Conservation (phyloP, 2,888 invertebrate species). For the Nomada lathburiana region DNA sequence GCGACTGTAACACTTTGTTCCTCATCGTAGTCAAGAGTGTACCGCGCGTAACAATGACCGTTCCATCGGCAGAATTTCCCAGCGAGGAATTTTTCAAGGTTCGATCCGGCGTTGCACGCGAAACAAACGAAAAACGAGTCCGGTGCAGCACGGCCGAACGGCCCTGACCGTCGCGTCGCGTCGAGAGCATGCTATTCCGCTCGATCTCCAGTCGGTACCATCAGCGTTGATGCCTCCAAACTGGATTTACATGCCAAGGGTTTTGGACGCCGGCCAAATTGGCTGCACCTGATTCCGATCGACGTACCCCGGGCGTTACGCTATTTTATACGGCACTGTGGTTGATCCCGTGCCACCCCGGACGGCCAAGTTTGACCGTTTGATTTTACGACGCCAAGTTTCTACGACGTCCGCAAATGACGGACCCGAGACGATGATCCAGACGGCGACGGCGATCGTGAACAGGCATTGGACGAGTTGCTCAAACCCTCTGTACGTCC, state of each 20-base stretch:
- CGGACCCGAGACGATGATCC: constrained; percentile 70
- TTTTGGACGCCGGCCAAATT: constrained; percentile 79
- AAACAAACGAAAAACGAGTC: constrained; percentile 52
- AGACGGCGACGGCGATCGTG: constrained; percentile 23
- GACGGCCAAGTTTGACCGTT: constrained; percentile 73
- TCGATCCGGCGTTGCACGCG: constrained; percentile 29
- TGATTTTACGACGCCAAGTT: constrained; percentile 79
- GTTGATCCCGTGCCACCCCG: constrained; percentile 58
- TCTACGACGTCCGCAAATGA: constrained; percentile 72
- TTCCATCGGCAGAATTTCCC: constrained; percentile 18
- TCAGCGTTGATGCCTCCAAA: constrained; percentile 68
- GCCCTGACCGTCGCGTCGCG: constrained; percentile 42
- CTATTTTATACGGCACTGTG: constrained; percentile 75
- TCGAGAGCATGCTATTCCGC: constrained; percentile 61
- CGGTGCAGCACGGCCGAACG: constrained; percentile 34
- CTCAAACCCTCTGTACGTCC: not conserved
- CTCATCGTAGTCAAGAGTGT: no score
- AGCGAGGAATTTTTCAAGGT: constrained; percentile 62
- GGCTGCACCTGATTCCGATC: constrained; percentile 81
- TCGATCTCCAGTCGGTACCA: constrained; percentile 64
- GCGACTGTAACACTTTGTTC: no score
- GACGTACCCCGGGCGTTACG: constrained; percentile 73
- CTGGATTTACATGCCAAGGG: constrained; percentile 77
- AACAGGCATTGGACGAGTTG: constrained; percentile 25
- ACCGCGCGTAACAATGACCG: not conserved